Evolutionary conservation across 2,888 invertebrate genomes (phyloP).

Genomic region (Chloroclystis v-ata): DNA sequence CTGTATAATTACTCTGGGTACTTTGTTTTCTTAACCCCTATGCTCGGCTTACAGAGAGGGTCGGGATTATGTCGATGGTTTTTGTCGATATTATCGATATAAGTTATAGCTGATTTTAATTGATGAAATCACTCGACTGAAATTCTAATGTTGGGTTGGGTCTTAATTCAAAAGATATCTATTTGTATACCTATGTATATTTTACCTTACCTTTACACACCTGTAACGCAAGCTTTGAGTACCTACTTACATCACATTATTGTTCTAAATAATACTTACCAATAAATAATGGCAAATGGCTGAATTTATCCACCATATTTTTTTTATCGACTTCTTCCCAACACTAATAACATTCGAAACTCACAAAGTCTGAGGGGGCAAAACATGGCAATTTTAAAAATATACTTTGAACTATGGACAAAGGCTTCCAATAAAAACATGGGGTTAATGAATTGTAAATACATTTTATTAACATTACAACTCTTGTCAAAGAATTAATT

Average conservation of each 20-base stretch:
- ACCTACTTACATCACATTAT: too few relatives aligned
- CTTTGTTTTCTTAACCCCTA: slow-evolving; percentile 60
- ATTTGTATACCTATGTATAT: too few relatives aligned
- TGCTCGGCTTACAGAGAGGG: slow-evolving; percentile 48
- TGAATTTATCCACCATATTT: too few relatives aligned
- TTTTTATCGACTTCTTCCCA: slow-evolving; percentile 5
- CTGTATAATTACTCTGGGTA: slow-evolving; percentile 47
- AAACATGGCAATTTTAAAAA: slow-evolving; percentile 28
- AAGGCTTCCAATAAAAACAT: slow-evolving; percentile 16
- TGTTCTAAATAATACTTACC: too few relatives aligned
- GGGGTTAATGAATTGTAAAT: neutral
- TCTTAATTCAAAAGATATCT: too few relatives aligned
- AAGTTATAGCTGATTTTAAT: too few relatives aligned
- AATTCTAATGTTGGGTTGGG: too few relatives aligned
- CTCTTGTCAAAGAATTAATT: too few relatives aligned
- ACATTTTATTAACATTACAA: neutral
- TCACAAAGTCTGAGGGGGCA: slow-evolving; percentile 26
- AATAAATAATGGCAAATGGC: too few relatives aligned
- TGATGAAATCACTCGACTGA: too few relatives aligned
- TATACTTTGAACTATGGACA: slow-evolving; percentile 14
- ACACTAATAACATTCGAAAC: slow-evolving; percentile 16
- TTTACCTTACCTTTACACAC: too few relatives aligned
- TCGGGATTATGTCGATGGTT: slow-evolving; percentile 24
- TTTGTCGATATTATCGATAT: neutral
- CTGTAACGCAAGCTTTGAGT: too few relatives aligned